phyloP scores from a whole-genome alignment of 1,140 invertebrate species.

The Episyrphus balteatus region DNA sequence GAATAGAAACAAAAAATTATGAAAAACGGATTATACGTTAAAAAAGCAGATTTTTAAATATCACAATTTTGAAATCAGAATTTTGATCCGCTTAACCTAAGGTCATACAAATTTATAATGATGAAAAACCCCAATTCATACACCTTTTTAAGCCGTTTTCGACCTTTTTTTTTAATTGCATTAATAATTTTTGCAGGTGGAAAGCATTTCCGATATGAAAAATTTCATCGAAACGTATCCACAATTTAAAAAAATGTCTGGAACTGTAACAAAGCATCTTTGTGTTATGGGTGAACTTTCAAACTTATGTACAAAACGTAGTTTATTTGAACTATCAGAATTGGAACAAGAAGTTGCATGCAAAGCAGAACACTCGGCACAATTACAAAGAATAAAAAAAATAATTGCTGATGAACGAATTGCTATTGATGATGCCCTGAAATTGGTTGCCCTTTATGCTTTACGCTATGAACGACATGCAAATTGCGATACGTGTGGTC shows the following conservation, averaged over 20 bases:
- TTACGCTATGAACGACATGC: conserved; percentile 83
- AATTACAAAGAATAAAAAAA: conserved; percentile 65
- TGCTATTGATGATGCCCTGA: conserved; percentile 66
- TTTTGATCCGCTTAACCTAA: no score
- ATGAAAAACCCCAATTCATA: no score
- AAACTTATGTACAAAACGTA: conserved; percentile 62
- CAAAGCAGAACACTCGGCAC: conserved; percentile 82
- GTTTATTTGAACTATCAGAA: conserved; percentile 87
- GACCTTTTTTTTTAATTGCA: no score
- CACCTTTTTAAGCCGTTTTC: no score
- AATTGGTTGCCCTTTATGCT: conserved; percentile 87
- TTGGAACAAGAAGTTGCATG: conserved; percentile 92
- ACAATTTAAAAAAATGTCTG: conserved; percentile 98
- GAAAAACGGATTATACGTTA: no score
- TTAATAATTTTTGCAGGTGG: no score
- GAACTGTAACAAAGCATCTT: conserved; percentile 95
- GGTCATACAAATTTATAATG: no score
- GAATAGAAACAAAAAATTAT: no score
- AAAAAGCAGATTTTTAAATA: no score
- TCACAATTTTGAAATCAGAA: no score
- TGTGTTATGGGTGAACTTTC: conserved; percentile 93
- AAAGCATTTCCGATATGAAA: conserved; percentile 98
- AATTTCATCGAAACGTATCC: conserved; percentile 97
- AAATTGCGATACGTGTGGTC: conserved; percentile 67
- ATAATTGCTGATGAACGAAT: conserved; percentile 60